phyloP scores from a whole-genome alignment of 2,113 vertebrate species.

The Macquaria australasica region DNA sequence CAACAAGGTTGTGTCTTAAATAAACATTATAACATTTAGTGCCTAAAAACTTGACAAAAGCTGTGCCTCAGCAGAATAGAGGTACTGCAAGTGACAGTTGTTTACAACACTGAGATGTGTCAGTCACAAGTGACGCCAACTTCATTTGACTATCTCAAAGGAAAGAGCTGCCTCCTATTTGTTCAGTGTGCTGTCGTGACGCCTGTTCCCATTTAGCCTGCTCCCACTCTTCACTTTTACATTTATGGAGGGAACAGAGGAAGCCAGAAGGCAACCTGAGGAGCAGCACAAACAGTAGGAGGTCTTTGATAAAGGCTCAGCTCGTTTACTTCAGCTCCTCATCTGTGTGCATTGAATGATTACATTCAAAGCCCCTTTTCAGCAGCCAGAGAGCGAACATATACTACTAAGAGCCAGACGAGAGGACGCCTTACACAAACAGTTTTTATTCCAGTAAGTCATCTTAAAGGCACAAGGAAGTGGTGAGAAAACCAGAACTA shows the following conservation, averaged over 20 bases:
- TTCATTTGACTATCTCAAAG: not conserved
- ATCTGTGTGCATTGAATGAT: conserved; percentile 44
- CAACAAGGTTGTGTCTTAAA: not conserved
- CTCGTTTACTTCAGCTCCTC: conserved; percentile 39
- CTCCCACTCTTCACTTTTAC: conserved; percentile 20
- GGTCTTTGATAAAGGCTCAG: conserved; percentile 43
- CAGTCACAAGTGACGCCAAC: not conserved
- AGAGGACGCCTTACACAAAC: conserved; percentile 45
- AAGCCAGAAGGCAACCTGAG: conserved; percentile 33
- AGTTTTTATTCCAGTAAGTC: conserved; percentile 15
- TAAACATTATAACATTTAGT: conserved; percentile 7
- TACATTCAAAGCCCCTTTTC: conserved; percentile 20
- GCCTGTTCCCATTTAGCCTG: conserved; percentile 49
- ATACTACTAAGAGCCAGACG: not conserved
- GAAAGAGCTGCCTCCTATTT: conserved; percentile 21
- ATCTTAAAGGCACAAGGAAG: conserved; percentile 15
- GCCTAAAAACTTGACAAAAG: not conserved
- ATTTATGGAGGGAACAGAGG: conserved; percentile 32
- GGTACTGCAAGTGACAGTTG: not conserved
- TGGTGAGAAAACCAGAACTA: conserved; percentile 35
- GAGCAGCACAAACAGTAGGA: conserved; percentile 36
- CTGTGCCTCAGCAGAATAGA: conserved; percentile 36
- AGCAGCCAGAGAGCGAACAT: not conserved
- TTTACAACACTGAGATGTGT: conserved; percentile 13
- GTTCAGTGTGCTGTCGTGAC: conserved; percentile 1